phyloP scores from a whole-genome alignment of 1,140 invertebrate species.

The Potamilus streckersoni region DNA sequence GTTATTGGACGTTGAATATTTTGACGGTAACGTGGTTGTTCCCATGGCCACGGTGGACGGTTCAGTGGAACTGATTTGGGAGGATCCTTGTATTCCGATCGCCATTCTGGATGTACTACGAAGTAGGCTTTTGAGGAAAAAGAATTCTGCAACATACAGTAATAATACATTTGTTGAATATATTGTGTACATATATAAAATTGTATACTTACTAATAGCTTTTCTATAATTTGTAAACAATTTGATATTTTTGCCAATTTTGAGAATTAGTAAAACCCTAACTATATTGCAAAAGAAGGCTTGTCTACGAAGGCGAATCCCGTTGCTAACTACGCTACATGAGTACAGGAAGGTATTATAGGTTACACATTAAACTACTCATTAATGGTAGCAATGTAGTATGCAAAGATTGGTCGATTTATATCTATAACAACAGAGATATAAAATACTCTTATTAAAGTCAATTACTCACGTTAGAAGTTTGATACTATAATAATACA shows the following conservation, averaged over 20 bases:
- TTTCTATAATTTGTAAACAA: background rate
- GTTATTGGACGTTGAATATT: conserved; percentile 35
- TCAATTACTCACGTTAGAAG: no score
- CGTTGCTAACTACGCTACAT: background rate
- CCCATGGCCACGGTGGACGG: conserved; percentile 48
- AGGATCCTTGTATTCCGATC: conserved; percentile 32
- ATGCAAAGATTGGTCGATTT: no score
- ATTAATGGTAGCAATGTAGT: no score
- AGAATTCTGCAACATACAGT: conserved; percentile 33
- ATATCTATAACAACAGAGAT: no score
- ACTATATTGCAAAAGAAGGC: background rate
- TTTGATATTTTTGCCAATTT: no score
- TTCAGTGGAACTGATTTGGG: conserved; percentile 34
- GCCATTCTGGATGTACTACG: conserved; percentile 46
- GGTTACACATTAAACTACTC: no score
- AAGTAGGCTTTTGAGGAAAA: conserved; percentile 38
- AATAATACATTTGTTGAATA: background rate
- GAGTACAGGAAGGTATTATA: no score
- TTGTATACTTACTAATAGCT: background rate
- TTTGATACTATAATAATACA: no score
- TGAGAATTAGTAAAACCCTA: background rate
- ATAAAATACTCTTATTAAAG: no score
- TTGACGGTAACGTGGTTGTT: conserved; percentile 46
- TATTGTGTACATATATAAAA: background rate
- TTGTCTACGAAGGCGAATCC: background rate